Percentiles rank a stretch among this genome's conserved stretches.
Evolutionary conservation across 1,140 invertebrate genomes (phyloP).

Genomic region (Antheraea pernyi): DNA sequence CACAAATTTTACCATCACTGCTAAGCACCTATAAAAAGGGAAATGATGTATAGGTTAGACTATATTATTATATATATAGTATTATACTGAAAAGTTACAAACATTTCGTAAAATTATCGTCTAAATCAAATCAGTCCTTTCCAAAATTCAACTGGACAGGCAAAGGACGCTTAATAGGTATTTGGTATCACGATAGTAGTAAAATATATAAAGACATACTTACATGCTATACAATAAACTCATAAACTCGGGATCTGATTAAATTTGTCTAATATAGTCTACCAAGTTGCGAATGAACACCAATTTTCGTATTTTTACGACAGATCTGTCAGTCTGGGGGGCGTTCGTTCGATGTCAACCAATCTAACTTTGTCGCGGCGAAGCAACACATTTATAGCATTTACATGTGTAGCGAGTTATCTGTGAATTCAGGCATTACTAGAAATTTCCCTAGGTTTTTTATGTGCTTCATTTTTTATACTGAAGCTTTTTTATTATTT

Average conservation of each 20-base stretch:
- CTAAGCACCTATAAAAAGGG: too few relatives aligned
- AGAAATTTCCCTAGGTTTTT: neutral
- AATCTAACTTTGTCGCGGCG: conserved; percentile 64
- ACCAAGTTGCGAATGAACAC: neutral
- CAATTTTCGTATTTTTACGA: conserved; percentile 39
- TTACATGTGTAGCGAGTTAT: conserved; percentile 23
- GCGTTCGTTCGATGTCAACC: conserved; percentile 47
- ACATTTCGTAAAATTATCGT: too few relatives aligned
- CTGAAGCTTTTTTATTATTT: too few relatives aligned
- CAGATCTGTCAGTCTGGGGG: conserved; percentile 31
- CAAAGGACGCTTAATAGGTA: too few relatives aligned
- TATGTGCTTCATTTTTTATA: too few relatives aligned
- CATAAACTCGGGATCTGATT: neutral
- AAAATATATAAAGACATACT: neutral
- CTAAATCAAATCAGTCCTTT: too few relatives aligned
- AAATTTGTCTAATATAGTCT: neutral
- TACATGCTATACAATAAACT: neutral
- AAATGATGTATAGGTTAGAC: too few relatives aligned
- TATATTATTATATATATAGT: too few relatives aligned
- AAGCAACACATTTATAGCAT: conserved; percentile 48
- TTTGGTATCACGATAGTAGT: too few relatives aligned
- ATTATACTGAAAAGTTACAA: too few relatives aligned
- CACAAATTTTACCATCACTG: too few relatives aligned
- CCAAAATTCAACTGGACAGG: too few relatives aligned
- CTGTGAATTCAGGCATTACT: neutral